A percentile compares a stretch with the other conserved stretches of the same genome.
Conservation (phyloP, 2,888 invertebrate species). For the Erannis defoliaria region DNA sequence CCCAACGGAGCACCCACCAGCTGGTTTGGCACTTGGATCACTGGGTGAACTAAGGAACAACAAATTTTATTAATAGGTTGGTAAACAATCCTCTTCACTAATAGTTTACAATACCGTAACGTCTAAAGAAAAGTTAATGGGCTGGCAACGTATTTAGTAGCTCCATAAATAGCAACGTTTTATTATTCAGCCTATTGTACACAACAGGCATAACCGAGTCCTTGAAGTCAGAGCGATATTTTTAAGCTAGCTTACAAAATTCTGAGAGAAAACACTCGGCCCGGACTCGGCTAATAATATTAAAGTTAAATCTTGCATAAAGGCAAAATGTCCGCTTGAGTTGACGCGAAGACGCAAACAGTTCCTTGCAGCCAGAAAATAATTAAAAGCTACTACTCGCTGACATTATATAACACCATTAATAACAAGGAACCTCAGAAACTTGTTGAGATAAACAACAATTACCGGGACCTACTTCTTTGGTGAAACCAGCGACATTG, state of each 20-base stretch:
- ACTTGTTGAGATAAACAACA: constrained; percentile 78
- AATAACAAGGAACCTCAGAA: constrained; percentile 77
- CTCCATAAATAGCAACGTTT: constrained; percentile 20
- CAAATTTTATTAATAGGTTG: neutral
- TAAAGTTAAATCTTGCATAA: constrained; percentile 66
- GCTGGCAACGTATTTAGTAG: constrained; percentile 18
- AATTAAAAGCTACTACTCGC: constrained; percentile 77
- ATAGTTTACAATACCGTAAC: neutral
- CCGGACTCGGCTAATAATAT: constrained; percentile 51
- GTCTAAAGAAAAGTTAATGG: constrained; percentile 19
- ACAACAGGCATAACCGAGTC: constrained; percentile 30
- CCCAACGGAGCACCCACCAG: constrained; percentile 95
- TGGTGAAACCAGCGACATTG: constrained; percentile 30
- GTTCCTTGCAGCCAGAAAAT: constrained; percentile 68
- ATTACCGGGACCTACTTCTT: constrained; percentile 66
- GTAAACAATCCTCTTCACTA: neutral
- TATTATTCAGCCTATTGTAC: constrained; percentile 22
- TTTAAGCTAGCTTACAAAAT: constrained; percentile 43
- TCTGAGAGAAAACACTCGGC: constrained; percentile 44
- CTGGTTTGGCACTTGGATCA: constrained; percentile 97
- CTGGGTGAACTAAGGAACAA: constrained; percentile 92
- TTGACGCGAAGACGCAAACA: constrained; percentile 66
- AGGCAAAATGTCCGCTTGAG: constrained; percentile 64
- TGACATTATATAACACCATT: constrained; percentile 79
- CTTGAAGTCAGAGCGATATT: constrained; percentile 26